Base-by-base conservation (phyloP, 2,888 invertebrate species). In the Ligdia adustata region DNA sequence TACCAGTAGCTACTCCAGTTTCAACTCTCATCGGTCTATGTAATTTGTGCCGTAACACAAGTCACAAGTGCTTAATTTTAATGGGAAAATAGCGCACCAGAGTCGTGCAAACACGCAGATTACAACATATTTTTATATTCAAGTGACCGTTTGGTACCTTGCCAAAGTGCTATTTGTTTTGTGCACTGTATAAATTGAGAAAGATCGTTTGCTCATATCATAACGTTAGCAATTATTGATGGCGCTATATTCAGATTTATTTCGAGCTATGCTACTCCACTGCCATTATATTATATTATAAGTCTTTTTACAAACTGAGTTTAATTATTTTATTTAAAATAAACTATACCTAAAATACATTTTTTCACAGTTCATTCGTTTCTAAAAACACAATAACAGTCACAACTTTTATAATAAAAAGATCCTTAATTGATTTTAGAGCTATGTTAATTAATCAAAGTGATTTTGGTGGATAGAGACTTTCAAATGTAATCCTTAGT, bases 151-250 rank as follows among this genome's bases (percentile, higher is more conserved):
- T 59, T 63, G 61, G 59, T 57, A 29, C 40, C 51, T 32, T 58
- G 61, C 63, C 59, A 61, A 58, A 56, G 49, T 51, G 41, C 44
- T 55, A 57, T 48, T 51, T 48, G 43, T 46, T 50, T 49, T 50
- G 46, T 48, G 45, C 9, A 56, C 46, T 49, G 52, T 34, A 39
- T 45, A 48, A 52, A 52, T 48, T 40, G 46, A 37, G 42, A 53
- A 56, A 40, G 34, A 42, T 50, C 26, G 46, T 37, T 27, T 39
- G 43, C 42, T 43, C 42, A 41, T 49, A 56, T 49, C 34, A 46
- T 49, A 51, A 49, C 41, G 49, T 41, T 33, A 45, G 40, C 41
- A 49, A 39, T 47, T 47, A 42, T 46, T 51, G 51, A 44, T 40
- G 40, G 44, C 27, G 31, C 40, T 34, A 48, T 38, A 37, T 39